Evolutionary conservation across 2,113 vertebrate species (phyloP).

Genomic region (Nesospiza acunhae): DNA sequence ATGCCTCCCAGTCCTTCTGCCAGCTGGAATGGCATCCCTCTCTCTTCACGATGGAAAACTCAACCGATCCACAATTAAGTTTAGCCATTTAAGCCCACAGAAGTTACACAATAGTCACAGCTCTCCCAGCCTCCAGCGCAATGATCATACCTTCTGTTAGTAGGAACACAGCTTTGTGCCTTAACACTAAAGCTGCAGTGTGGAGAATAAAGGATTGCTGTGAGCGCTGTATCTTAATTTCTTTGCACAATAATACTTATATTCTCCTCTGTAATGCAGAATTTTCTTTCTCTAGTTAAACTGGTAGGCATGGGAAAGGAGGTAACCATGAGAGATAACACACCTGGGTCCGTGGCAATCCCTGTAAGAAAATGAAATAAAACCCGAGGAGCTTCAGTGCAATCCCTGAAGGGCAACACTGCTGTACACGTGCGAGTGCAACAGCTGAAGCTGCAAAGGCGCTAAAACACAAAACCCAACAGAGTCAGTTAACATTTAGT

Average conservation of each 20-base stretch:
- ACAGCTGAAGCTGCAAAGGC: background rate
- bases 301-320: background rate
- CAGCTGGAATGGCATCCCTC: background rate
- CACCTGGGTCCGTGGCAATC: background rate
- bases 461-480: background rate
- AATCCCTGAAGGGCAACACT: background rate
- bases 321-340: background rate
- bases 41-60: background rate
- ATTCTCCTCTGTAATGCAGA: background rate
- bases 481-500: background rate
- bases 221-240: background rate
- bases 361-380: background rate
- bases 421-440: background rate
- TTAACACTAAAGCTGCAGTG: background rate
- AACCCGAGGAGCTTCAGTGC: background rate
- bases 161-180: background rate
- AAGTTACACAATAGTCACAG: background rate
- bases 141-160: rapidly evolving
- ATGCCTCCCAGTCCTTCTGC: background rate
- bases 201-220: background rate
- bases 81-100: background rate
- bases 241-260: rapidly evolving
- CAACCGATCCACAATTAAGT: too few relatives aligned
- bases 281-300: background rate
- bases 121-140: background rate